Evolutionary conservation across 2,888 invertebrate genomes (phyloP).

Genomic region (Metacarcinus magister): DNA sequence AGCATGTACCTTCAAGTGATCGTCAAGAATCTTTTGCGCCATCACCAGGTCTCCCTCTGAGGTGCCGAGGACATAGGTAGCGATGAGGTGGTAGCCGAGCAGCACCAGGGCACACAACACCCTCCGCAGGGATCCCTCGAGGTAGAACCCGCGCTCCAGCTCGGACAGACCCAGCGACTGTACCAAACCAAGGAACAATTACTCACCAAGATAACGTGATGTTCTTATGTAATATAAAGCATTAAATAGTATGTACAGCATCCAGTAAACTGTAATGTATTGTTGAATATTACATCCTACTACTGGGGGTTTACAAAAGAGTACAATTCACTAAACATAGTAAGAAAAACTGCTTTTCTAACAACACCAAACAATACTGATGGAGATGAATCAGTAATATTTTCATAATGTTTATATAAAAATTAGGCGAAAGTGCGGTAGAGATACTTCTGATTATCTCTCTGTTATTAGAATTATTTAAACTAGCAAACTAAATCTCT

Average conservation of each 20-base stretch:
- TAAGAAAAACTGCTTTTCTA: not conserved
- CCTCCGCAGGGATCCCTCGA: constrained; percentile 91
- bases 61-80: constrained; percentile 92
- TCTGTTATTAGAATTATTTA: not conserved
- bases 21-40: constrained; percentile 90
- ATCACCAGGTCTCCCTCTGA: constrained; percentile 91
- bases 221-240: not conserved
- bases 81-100: constrained; percentile 93
- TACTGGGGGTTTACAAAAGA: not conserved
- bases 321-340: not conserved
- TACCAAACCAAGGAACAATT: not conserved
- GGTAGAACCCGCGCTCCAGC: constrained; percentile 89
- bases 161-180: constrained; percentile 91
- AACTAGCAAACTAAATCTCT: not conserved
- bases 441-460: not conserved
- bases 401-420: not conserved
- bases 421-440: not conserved
- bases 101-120: constrained; percentile 94
- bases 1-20: constrained; percentile 88
- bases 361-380: not conserved
- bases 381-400: not conserved
- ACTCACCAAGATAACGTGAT: not conserved
- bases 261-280: not conserved
- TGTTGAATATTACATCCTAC: not conserved
- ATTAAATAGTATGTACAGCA: not conserved